Base-by-base conservation (phyloP, 37 sponge, comb jelly and placozoan species). In the Theonella swinhoei region DNA sequence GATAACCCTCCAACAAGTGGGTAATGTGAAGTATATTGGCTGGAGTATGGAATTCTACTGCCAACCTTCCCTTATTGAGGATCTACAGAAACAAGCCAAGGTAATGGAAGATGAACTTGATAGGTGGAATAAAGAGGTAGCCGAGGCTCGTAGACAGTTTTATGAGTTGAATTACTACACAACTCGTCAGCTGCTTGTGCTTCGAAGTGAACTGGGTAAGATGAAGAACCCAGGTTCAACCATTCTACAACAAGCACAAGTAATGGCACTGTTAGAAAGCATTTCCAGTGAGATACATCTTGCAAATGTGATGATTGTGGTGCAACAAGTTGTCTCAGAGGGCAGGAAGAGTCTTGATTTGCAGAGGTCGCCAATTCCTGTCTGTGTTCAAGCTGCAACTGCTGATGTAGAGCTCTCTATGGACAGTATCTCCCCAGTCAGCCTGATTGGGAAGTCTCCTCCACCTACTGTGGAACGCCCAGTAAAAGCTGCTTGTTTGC, bases 111-210 rank as follows among this genome's bases (percentile, higher is more conserved):
- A 73, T 22, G 76, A 83, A 22, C 74, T 91, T 29, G 43, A 79
- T 3, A 42, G 68, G 33, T 91, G 84, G 88, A 43, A 67, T 40
- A 34, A 78, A 25, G 33, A 73, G 22, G 77, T 91, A 8, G 30
- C 67, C 1, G 39, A 75, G 9, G 28, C 63, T 0, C 65, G 92
- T 8, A 36, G 35, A 0, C 38, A 83, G 17, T 83, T 61, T 58
- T 87, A 91, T 75, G 75, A 74, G 36, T 24, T 91, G 35, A 91
- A 91, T 41, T 91, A 91, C 79, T 91, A 60, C 64, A 91, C 92
- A 14, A 80, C 88, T 29, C 80, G 24, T 17, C 92, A 91, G 74
- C 76, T 91, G n/a, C 68, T 87, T 17, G 42, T 34, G 2, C 78
- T 91, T 19, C 36, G 88, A 42, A 70, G 72, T 29, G 88, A 87